A percentile compares a stretch with the other conserved stretches of the same genome.
phyloP scores from a whole-genome alignment of 1,140 invertebrate genomes.

The Cryptotermes secundus region DNA sequence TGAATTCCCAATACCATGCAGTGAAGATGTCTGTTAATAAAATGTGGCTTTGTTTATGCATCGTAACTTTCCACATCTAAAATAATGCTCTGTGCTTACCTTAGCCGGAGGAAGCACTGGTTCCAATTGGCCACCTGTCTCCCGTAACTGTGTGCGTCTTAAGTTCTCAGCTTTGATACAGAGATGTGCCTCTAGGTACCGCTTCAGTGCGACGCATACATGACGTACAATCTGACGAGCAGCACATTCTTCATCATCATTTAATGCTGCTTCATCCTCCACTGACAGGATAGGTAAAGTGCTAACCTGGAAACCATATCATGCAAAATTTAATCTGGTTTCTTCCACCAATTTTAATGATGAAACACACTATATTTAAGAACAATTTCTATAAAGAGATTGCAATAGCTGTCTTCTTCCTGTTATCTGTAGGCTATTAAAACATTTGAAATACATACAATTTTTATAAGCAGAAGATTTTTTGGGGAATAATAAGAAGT shows the following conservation, averaged over 20 bases:
- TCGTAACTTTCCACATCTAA: background rate
- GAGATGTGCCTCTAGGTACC: constrained; percentile 91
- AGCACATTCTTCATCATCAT: constrained; percentile 88
- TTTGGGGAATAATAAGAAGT: too few relatives aligned
- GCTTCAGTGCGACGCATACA: constrained; percentile 85
- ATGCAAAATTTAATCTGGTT: too few relatives aligned
- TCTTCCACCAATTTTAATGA: background rate
- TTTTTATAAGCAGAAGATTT: too few relatives aligned
- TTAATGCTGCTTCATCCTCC: constrained; percentile 64
- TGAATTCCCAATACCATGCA: too few relatives aligned
- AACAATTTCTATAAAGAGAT: too few relatives aligned
- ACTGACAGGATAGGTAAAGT: constrained; percentile 76
- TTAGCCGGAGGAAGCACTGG: constrained; percentile 61
- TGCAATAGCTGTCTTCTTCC: too few relatives aligned
- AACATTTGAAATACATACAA: too few relatives aligned
- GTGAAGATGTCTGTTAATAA: background rate
- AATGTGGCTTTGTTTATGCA: background rate
- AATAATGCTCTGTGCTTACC: constrained; percentile 45
- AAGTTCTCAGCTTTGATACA: constrained; percentile 81
- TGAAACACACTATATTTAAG: background rate
- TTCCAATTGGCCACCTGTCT: constrained; percentile 45
- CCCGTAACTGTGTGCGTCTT: constrained; percentile 58
- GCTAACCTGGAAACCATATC: constrained; percentile 62
- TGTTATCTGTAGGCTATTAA: too few relatives aligned
- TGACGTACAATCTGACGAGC: constrained; percentile 93